Percentiles rank a stretch among this genome's conserved stretches.
These are phyloP conservation scores for Thaumetopoea pityocampa DNA, from an alignment of 1,140 invertebrate species.

Conservation along the genomic window DNA sequence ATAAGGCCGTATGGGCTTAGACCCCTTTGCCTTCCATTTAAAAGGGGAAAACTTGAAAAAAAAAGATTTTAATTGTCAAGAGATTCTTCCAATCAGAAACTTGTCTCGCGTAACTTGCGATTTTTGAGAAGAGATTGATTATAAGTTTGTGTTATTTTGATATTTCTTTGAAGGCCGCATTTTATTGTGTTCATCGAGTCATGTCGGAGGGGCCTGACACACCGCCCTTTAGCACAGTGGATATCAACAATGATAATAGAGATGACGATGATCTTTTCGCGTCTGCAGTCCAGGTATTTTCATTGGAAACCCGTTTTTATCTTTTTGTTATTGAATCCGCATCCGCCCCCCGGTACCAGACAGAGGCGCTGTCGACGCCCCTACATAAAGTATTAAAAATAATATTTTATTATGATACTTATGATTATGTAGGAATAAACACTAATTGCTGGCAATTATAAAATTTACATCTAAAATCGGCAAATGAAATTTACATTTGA, in stretches of 20 bases:
- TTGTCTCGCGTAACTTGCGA: slow-evolving; percentile 32
- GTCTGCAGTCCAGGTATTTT: slow-evolving; percentile 85
- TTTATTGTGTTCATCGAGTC: slow-evolving; percentile 32
- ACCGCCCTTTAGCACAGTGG: slow-evolving; percentile 83
- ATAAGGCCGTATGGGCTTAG: too few relatives aligned
- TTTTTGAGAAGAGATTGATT: slow-evolving; percentile 33
- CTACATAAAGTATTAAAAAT: slow-evolving; percentile 24
- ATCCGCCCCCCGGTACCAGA: slow-evolving; percentile 36
- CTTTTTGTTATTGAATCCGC: slow-evolving; percentile 26
- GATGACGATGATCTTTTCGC: slow-evolving; percentile 87
- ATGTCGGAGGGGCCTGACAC: slow-evolving; percentile 81
- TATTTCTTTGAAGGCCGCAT: slow-evolving; percentile 7
- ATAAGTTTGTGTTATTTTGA: slow-evolving; percentile 15
- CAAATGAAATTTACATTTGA: slow-evolving; percentile 5
- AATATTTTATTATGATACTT: neutral
- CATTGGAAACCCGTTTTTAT: slow-evolving; percentile 57
- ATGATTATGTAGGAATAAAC: neutral
- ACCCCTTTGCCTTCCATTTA: too few relatives aligned
- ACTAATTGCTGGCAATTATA: slow-evolving; percentile 5
- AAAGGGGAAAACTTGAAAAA: too few relatives aligned
- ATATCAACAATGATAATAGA: slow-evolving; percentile 81
- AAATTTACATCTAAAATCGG: slow-evolving; percentile 1
- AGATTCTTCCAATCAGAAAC: too few relatives aligned
- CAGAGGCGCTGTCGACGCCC: slow-evolving; percentile 51
- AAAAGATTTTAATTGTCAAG: too few relatives aligned